These are phyloP conservation scores for Lasioglossum pauxillum DNA, from an alignment of 2,888 invertebrate genomes.

Conservation along the genomic window DNA sequence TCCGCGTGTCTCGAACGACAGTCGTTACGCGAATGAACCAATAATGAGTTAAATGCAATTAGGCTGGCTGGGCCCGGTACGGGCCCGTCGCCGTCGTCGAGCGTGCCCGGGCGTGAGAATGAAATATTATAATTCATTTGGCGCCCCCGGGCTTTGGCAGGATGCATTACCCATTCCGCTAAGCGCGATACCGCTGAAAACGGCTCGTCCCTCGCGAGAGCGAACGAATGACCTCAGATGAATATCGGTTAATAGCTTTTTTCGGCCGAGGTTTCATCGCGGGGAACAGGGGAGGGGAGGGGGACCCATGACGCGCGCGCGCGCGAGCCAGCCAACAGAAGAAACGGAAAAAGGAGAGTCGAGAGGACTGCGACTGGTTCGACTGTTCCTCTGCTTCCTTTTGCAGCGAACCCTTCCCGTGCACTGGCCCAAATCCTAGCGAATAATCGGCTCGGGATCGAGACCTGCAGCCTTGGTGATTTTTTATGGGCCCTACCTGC, in stretches of 20 bases:
- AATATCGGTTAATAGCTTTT: constrained; percentile 82
- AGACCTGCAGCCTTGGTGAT: background rate
- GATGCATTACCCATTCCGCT: constrained; percentile 74
- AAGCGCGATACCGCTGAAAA: constrained; percentile 74
- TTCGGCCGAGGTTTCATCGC: constrained; percentile 74
- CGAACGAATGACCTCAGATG: constrained; percentile 80
- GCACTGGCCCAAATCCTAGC: background rate
- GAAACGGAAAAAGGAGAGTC: background rate
- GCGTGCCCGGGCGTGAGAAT: constrained; percentile 76
- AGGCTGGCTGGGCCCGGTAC: constrained; percentile 61
- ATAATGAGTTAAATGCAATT: constrained; percentile 75
- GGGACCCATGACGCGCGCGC: background rate
- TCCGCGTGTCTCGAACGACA: constrained; percentile 45
- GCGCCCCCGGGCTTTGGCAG: constrained; percentile 75
- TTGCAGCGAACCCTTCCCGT: background rate
- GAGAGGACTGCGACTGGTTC: constrained; percentile 8
- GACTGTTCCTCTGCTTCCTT: background rate
- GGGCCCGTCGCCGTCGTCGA: constrained; percentile 60
- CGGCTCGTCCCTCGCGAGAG: constrained; percentile 53
- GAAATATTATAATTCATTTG: constrained; percentile 80
- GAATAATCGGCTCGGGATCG: background rate
- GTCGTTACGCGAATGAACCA: constrained; percentile 60
- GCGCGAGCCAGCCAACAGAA: background rate
- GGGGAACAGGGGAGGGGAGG: constrained; percentile 29
- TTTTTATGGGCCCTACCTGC: background rate